Evolutionary conservation across 1,140 invertebrate species (phyloP), one percentile per base, ranked within the genome.

Genomic region (Platyura marginata): DNA sequence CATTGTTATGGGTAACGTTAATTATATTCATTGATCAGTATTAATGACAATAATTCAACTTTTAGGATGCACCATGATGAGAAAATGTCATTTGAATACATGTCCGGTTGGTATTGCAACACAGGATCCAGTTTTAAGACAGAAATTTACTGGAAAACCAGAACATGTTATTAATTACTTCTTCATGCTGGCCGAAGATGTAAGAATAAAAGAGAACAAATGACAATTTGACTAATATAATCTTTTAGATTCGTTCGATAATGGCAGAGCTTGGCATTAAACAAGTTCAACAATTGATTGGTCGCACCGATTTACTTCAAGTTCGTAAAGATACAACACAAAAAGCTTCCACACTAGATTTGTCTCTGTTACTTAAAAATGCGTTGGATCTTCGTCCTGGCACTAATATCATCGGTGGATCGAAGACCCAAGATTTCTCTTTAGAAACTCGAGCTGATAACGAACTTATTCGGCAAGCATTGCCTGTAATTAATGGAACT

Each of bases 91-190:
- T 64, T 68, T 99, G 44, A 99, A 99, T 64, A 98, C 95, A 20
- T 99, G 95, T 56, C 95, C 95, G 0, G 95, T 98, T 41, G 95
- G 95, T 46, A 88, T 98, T 53, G 94, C 94, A 2, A 99, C 95
- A 1, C 91, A 94, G 67, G 95, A 99, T 72, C 94, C 94, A 0
- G 71, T 81, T 13, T 65, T 99, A 16, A 69, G 95, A 19, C 90
- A 91, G 55, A 98, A 98, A 62, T 99, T 98, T 67, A 84, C 81
- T 19, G 95, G 95, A 21, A 91, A 94, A 57, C 93, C 94, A 0
- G 94, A 99, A 61, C 81, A 98, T 63, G 89, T 99, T 3, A 75
- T 99, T 48, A 98, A 99, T 62, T 99, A 90, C 59, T 73, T 98
- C 51, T 98, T 98, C 59, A 82, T 97, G 74, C 60, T 99, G 33